Evolutionary conservation across 2,888 invertebrate genomes (phyloP), one percentile per base, ranked within the genome.

Genomic region (Dryocosmus kuriphilus): DNA sequence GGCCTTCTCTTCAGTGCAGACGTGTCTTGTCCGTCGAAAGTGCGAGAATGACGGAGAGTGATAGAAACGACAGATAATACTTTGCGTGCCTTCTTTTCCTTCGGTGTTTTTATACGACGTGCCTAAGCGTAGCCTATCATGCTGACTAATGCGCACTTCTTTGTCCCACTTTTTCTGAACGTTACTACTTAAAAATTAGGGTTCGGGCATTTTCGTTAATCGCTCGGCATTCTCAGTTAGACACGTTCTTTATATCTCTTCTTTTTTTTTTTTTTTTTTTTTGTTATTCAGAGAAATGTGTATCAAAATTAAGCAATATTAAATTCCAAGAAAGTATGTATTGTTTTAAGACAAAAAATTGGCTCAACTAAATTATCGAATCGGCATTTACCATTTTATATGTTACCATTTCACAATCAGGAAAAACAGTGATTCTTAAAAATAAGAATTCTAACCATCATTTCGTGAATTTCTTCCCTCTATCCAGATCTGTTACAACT

Each of bases 1-100:
- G 57, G 24, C 24, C 57, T 81, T 78, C 80, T 81, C 78, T 77
- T 80, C 77, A 78, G 55, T 61, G 74, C 19, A 73, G 57, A 63
- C 71, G 81, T 81, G 83, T 80, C 81, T 86, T 82, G 83, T 82
- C 84, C 85, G 83, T 83, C 82, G 83, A 82, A 88, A 86, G 86
- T 86, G 86, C 85, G 86, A 88, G 87, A 88, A 87, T 87, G 88
- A 88, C 84, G 87, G 82, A 87, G 85, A 84, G 83, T 76, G 82
- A 80, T 82, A 81, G 79, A 79, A 67, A 79, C 80, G 80, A 82
- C 79, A 79, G 79, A 81, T 83, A 82, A 81, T 82, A 77, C 77
- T 74, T 77, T 77, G 82, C 79, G 76, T 78, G 79, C 81, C 79
- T 82, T 82, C 80, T 81, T 81, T 79, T 80, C 78, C 79, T 76